phyloP scores from a whole-genome alignment of 2,797 vertebrate genomes.

The Hemitrygon akajei region DNA sequence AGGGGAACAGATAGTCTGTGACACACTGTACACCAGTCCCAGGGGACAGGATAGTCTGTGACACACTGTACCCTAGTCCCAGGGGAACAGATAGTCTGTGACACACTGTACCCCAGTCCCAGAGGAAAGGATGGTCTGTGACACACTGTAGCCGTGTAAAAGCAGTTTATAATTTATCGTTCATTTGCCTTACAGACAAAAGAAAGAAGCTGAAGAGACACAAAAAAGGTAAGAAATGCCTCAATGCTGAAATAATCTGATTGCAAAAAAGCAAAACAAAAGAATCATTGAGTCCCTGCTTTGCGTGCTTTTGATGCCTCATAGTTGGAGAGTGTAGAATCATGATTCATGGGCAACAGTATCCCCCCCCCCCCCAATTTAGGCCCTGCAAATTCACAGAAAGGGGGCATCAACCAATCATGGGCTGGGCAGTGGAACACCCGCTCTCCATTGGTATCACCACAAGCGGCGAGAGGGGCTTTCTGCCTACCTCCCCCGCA shows the following conservation, averaged over 20 bases:
- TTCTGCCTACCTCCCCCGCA: too few relatives aligned
- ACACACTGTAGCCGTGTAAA: not conserved
- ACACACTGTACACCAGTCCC: too few relatives aligned
- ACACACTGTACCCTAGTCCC: not conserved
- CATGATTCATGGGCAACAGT: not conserved
- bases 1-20: too few relatives aligned
- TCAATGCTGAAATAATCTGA: not conserved
- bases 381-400: not conserved
- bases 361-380: not conserved
- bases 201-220: constrained; percentile 79
- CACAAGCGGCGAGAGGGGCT: not conserved
- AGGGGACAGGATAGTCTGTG: not conserved
- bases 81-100: not conserved
- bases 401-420: not conserved
- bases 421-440: not conserved
- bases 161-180: too few relatives aligned
- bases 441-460: not conserved
- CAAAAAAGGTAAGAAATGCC: constrained; percentile 88
- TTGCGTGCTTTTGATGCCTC: not conserved
- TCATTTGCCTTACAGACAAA: constrained; percentile 71
- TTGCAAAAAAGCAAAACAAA: not conserved
- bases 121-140: not conserved
- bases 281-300: not conserved
- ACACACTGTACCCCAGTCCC: not conserved
- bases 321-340: not conserved